Evolutionary conservation across 2,113 vertebrate genomes (phyloP), one percentile per base, ranked within the genome.

Genomic region (Philantomba maxwellii): DNA sequence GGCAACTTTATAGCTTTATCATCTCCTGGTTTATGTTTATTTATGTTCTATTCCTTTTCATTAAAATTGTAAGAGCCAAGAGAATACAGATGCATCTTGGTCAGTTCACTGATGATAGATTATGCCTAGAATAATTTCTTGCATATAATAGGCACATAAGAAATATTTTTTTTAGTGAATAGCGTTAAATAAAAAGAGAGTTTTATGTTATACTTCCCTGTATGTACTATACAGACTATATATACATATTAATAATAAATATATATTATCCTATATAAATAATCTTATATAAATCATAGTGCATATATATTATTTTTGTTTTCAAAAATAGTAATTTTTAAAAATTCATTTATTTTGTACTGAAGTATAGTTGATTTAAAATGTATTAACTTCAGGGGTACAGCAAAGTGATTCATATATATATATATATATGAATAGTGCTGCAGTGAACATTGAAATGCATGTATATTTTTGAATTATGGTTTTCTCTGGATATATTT

Each of bases 81-180:
- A 58, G 17, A 62, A 10, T 1, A 93, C 53, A 91, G 21, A 25
- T 39, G 19, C 1, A 16, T 57, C 36, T 85, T 89, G 17, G 7
- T 66, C 47, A 77, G 12, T 66, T 62, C 30, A 28, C 5, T 12
- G 3, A 4, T 16, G 0, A 3, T 43, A n/a, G 10, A 0, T 55
- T 45, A 12, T 87, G 33, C 25, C 33, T 53, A 9, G 39, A 36
- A 39, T 9, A 25, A 55, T 57, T 43, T 19, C 47, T n/a, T 14
- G 36, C 10, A 26, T 2, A 0, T 36, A 16, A 23, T 26, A 78
- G 84, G 6, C 1, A 7, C n/a, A 26, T 1, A 4, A 7, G 80
- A 90, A 77, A 60, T 91, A 45, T 49, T 87, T 87, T 6, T 15
- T 49, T 83, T 83, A 49, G 26, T 84, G 51, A 91, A 30, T 64